Evolutionary conservation across 2,888 invertebrate genomes (phyloP).

Genomic region (Drosophila macrospina): DNA sequence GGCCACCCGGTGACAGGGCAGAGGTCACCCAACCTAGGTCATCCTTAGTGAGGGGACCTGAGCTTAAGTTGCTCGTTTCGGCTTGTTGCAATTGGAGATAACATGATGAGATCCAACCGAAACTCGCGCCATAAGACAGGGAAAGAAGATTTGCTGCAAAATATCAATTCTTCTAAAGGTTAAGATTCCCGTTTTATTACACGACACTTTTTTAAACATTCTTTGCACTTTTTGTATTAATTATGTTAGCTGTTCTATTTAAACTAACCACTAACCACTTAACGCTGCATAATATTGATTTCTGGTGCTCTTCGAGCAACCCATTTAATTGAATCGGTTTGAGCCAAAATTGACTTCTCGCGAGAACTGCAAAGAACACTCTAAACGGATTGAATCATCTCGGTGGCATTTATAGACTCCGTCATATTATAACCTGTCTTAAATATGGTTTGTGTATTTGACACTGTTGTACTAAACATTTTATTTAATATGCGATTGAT

Average conservation of each 20-base stretch:
- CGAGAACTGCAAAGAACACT: not conserved
- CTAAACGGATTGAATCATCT: not conserved
- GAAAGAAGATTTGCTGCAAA: constrained; percentile 6
- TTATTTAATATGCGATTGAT: too few relatives aligned
- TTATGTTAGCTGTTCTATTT: not conserved
- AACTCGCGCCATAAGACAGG: not conserved
- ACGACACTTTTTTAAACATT: not conserved
- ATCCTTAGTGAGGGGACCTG: not conserved
- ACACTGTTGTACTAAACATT: too few relatives aligned
- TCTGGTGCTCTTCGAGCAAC: constrained; percentile 1
- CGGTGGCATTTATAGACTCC: not conserved
- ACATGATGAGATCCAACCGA: constrained; percentile 1
- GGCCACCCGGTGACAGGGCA: not conserved
- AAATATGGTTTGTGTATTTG: too few relatives aligned
- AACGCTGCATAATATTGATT: constrained; percentile 24
- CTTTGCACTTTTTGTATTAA: not conserved
- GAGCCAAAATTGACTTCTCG: constrained; percentile 1
- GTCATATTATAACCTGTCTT: not conserved
- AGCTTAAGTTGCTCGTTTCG: not conserved
- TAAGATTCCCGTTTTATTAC: not conserved
- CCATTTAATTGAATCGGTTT: not conserved
- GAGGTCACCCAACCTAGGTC: constrained; percentile 6
- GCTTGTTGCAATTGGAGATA: not conserved
- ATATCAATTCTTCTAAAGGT: not conserved
- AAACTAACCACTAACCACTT: constrained; percentile 16